A percentile compares a stretch with the other conserved stretches of the same genome.
Evolutionary conservation across 2,797 vertebrate species (phyloP).

Genomic region (Chelidonichthys spinosus): DNA sequence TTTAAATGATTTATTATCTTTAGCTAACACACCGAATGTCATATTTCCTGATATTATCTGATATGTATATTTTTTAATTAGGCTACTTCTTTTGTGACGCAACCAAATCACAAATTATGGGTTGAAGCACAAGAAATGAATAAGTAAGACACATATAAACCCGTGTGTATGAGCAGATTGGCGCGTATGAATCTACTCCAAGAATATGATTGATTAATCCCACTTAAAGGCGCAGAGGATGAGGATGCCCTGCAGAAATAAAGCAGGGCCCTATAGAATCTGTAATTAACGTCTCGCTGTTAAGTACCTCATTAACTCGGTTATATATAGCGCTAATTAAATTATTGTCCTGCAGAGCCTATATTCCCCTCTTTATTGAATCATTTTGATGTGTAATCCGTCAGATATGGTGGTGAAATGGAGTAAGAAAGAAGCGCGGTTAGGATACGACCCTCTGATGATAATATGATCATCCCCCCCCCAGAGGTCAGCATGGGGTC

Average conservation of each 20-base stretch:
- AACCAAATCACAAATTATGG: background rate
- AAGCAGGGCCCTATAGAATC: conserved; percentile 60
- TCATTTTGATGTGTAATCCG: conserved; percentile 44
- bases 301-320: conserved; percentile 71
- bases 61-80: background rate
- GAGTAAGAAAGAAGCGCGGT: conserved; percentile 10
- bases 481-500: conserved; percentile 69
- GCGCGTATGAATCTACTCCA: conserved; percentile 10
- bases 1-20: conserved; percentile 20
- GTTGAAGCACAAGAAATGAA: background rate
- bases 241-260: conserved; percentile 64
- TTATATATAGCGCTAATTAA: conserved; percentile 72
- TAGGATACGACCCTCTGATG: conserved; percentile 23
- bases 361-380: conserved; percentile 50
- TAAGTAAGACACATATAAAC: background rate
- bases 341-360: conserved; percentile 62
- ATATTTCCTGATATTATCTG: background rate
- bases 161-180: background rate
- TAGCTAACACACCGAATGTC: background rate
- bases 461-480: conserved; percentile 25
- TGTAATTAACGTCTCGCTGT: conserved; percentile 70
- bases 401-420: conserved; percentile 38
- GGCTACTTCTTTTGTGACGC: background rate
- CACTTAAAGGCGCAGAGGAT: conserved; percentile 18
- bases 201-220: conserved; percentile 57